Evolutionary conservation across 2,797 vertebrate species (phyloP).

Genomic region (Heliangelus exortis): DNA sequence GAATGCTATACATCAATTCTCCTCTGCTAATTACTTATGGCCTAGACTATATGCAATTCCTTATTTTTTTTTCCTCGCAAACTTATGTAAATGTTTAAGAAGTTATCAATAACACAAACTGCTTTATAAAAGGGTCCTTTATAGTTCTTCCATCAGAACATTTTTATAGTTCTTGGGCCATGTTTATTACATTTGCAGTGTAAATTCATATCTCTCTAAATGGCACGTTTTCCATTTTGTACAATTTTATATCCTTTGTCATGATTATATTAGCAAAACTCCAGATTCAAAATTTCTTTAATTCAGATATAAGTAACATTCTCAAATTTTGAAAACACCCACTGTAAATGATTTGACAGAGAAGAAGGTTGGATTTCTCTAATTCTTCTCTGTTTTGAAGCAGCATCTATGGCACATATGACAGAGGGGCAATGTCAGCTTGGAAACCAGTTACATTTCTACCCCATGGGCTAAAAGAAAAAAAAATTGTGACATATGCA

Average conservation of each 20-base stretch:
- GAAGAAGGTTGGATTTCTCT: slow-evolving; percentile 6
- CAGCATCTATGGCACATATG: not conserved
- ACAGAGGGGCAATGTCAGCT: slow-evolving; percentile 10
- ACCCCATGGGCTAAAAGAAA: not conserved
- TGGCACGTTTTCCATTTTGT: not conserved
- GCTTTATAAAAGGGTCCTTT: slow-evolving; percentile 31
- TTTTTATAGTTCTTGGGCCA: not conserved
- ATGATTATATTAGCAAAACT: slow-evolving; percentile 13
- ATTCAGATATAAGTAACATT: slow-evolving; percentile 34
- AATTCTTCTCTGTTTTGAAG: slow-evolving; percentile 44
- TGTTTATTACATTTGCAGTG: not conserved
- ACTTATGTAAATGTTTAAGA: not conserved
- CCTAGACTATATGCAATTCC: not conserved
- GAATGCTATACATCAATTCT: not conserved
- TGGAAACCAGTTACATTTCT: slow-evolving; percentile 7
- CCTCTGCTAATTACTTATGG: not conserved
- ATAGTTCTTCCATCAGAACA: not conserved
- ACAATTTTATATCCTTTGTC: not conserved
- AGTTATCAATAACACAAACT: not conserved
- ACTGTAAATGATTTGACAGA: slow-evolving; percentile 14
- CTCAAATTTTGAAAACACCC: slow-evolving; percentile 33
- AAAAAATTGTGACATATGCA: not conserved
- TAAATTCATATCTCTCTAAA: not conserved
- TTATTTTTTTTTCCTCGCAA: not conserved
- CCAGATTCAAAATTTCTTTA: slow-evolving; percentile 36